Evolutionary conservation across 92 coral and sea anemone genomes (phyloP), one percentile per base, ranked within the genome.

Genomic region (Heteractis magnifica): DNA sequence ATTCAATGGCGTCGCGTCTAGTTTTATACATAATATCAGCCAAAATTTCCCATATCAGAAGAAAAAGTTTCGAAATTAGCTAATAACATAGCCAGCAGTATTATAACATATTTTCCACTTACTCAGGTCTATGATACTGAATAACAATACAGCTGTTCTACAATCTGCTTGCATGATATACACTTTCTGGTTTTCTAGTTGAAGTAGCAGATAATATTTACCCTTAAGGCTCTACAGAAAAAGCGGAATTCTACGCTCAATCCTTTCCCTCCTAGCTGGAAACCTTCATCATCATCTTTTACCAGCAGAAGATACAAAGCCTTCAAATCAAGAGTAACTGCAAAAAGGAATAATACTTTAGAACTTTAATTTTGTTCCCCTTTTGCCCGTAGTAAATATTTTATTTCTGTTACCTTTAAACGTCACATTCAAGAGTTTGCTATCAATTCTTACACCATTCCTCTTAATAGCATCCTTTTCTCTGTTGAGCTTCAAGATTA

Each of bases 241-340:
- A 79, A 58, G 34, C 83, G 59, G 15, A 58, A 59, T 20, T 79
- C 75, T 2, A 79, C 53, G 1, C 26, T 50, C 18, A 58, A 26
- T 12, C 83, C 83, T 16, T 49, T 26, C 11, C 58, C 74, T 20
- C 72, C 73, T 15, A 60, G 55, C 55, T 41, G 19, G 23, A 79
- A 79, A 7, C 16, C 83, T 26, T 79, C 58, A 79, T 79, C 74
- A 41, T 79, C 83, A n/a, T 62, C 74, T 49, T 79, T 79, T 51
- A 79, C 83, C 34, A 79, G 49, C 0, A 79, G 52, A 10, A 79
- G 74, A 23, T 23, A 64, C 58, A 60, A 20, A 15, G 83, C 83
- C 34, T 60, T 79, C 44, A 79, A 70, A 20, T 79, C 74, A 7
- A 79, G 73, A 26, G 83, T 79, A 26, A 79, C 83, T 79, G 52